These are phyloP conservation scores for Leptinotarsa haldemani DNA, from an alignment of 2,888 invertebrate genomes.

Conservation along the genomic window DNA sequence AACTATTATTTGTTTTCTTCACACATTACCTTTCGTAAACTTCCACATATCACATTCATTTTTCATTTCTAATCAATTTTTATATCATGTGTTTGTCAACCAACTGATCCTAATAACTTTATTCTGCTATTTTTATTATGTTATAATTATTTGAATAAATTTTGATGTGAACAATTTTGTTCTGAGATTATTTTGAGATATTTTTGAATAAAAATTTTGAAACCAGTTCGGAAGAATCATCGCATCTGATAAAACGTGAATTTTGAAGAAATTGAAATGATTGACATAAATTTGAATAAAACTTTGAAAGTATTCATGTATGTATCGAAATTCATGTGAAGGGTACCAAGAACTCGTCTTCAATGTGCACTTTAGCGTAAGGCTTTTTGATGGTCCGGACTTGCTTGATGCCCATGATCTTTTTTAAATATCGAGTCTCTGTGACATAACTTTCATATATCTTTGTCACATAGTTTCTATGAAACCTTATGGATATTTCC, in stretches of 20 bases:
- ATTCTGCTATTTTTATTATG: too few relatives aligned
- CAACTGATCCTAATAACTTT: too few relatives aligned
- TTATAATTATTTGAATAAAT: neutral
- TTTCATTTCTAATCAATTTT: too few relatives aligned
- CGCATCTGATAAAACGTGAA: constrained; percentile 42
- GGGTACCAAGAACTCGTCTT: constrained; percentile 55
- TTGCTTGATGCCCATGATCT: neutral
- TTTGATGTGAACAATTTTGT: neutral
- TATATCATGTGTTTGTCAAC: too few relatives aligned
- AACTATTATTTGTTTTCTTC: too few relatives aligned
- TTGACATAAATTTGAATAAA: constrained; percentile 52
- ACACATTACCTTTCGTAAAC: too few relatives aligned
- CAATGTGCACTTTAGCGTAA: constrained; percentile 50
- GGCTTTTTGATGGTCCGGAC: constrained; percentile 42
- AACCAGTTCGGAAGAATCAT: constrained; percentile 43
- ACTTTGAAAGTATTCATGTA: constrained; percentile 49
- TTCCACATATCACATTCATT: too few relatives aligned
- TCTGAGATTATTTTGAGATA: constrained; percentile 5
- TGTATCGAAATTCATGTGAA: constrained; percentile 53
- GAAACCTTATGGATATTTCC: too few relatives aligned
- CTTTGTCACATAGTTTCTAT: too few relatives aligned
- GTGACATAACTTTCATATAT: too few relatives aligned
- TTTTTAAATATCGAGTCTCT: too few relatives aligned
- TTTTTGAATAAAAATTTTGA: constrained; percentile 22
- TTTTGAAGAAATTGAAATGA: constrained; percentile 53